A percentile compares a stretch with the other conserved stretches of the same genome.
Evolutionary conservation across 2,113 vertebrate genomes (phyloP).

Genomic region (Brevimyrus niger): DNA sequence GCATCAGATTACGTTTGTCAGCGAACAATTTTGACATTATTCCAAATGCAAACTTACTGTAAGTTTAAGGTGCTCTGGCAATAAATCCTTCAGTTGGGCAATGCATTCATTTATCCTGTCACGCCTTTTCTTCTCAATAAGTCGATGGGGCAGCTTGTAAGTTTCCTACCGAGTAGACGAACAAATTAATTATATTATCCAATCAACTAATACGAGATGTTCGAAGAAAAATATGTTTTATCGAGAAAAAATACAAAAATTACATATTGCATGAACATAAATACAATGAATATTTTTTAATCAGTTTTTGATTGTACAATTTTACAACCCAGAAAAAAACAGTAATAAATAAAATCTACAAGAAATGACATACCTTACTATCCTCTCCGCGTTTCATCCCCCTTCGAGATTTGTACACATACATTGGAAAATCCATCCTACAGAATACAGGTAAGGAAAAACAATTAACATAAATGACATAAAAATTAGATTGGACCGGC

Average conservation of each 20-base stretch:
- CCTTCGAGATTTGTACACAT: slow-evolving; percentile 76
- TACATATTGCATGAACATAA: not conserved
- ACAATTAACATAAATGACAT: not conserved
- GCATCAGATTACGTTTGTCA: slow-evolving; percentile 30
- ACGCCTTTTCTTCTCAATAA: slow-evolving; percentile 95
- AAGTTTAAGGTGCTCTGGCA: slow-evolving; percentile 95
- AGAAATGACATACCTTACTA: slow-evolving; percentile 69
- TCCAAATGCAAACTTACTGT: slow-evolving; percentile 69
- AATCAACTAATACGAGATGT: not conserved
- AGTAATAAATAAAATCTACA: not conserved
- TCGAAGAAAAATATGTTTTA: not conserved
- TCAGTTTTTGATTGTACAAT: not conserved
- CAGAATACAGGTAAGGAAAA: slow-evolving; percentile 22
- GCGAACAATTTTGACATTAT: slow-evolving; percentile 12
- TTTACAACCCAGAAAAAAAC: not conserved
- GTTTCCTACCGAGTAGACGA: slow-evolving; percentile 70
- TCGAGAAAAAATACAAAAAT: not conserved
- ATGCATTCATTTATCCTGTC: slow-evolving; percentile 98
- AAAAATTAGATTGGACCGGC: not conserved
- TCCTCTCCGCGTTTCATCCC: slow-evolving; percentile 82
- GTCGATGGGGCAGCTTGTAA: slow-evolving; percentile 90
- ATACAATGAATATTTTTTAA: not conserved
- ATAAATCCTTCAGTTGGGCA: slow-evolving; percentile 89
- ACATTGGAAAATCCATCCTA: slow-evolving; percentile 87
- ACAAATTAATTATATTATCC: slow-evolving; percentile 11